A percentile compares a stretch with the other conserved stretches of the same genome.
Conservation (phyloP, 2,888 invertebrate genomes). For the Ophion obscuratus region DNA sequence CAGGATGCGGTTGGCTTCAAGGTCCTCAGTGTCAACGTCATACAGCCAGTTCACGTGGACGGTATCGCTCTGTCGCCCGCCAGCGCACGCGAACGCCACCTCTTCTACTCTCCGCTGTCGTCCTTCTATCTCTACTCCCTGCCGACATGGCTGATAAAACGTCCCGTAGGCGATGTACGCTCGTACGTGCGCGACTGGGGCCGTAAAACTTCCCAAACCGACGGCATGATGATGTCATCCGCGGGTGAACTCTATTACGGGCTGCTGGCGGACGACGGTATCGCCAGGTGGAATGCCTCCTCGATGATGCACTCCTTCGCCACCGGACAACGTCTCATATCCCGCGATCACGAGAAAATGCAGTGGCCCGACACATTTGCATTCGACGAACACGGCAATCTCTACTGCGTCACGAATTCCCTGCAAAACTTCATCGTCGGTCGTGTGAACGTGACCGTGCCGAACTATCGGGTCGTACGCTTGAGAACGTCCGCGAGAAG, state of each 20-base stretch:
- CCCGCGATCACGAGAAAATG: conserved; percentile 88
- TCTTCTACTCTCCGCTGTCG: conserved; percentile 89
- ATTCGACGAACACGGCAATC: conserved; percentile 88
- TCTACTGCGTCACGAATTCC: conserved; percentile 89
- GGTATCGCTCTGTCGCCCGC: conserved; percentile 90
- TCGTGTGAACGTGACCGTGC: conserved; percentile 86
- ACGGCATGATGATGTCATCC: conserved; percentile 91
- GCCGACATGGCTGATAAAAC: conserved; percentile 87
- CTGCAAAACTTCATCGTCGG: conserved; percentile 88
- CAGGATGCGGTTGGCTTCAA: conserved; percentile 86
- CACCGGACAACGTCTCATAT: conserved; percentile 87
- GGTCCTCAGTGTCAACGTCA: conserved; percentile 86
- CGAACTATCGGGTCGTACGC: conserved; percentile 88
- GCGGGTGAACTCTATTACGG: conserved; percentile 89
- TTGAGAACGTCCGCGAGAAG: conserved; percentile 87
- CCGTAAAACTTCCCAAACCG: conserved; percentile 88
- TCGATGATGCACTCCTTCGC: conserved; percentile 84
- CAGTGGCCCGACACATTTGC: conserved; percentile 91
- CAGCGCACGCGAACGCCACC: conserved; percentile 74
- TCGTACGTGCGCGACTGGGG: conserved; percentile 87
- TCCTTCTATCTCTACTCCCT: conserved; percentile 89
- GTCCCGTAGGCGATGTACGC: conserved; percentile 83
- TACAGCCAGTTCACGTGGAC: conserved; percentile 87
- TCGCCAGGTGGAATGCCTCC: conserved; percentile 89
- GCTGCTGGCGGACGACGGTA: conserved; percentile 88